phyloP scores from a whole-genome alignment of 2,888 invertebrate species.

The Lepidochrysops patricia region DNA sequence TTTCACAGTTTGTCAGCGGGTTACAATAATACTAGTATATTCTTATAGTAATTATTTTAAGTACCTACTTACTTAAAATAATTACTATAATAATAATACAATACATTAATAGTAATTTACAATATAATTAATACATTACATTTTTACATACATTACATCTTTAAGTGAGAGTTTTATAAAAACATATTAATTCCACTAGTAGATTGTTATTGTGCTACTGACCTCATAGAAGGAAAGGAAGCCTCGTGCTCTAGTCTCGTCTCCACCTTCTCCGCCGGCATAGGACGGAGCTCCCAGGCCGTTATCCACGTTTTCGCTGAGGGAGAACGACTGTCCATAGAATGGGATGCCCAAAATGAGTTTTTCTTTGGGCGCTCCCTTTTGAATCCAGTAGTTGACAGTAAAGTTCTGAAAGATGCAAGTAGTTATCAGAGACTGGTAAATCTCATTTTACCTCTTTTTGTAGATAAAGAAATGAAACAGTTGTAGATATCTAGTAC shows the following conservation, averaged over 20 bases:
- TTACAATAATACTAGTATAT: no score
- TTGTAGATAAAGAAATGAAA: no score
- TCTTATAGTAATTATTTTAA: no score
- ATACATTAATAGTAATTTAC: no score
- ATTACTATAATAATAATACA: no score
- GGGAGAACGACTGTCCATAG: conserved; percentile 91
- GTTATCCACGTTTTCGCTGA: conserved; percentile 77
- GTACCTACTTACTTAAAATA: no score
- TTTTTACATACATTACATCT: no score
- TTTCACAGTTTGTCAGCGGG: no score
- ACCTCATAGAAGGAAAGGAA: conserved; percentile 93
- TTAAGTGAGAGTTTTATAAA: no score
- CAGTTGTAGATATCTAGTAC: no score
- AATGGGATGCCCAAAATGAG: conserved; percentile 90
- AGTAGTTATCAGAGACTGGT: background rate
- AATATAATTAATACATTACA: no score
- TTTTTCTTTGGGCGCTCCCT: conserved; percentile 86
- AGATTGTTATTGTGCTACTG: conserved; percentile 16
- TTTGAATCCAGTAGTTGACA: conserved; percentile 88
- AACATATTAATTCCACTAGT: background rate
- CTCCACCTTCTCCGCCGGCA: conserved; percentile 92
- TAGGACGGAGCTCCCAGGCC: conserved; percentile 86
- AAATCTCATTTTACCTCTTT: no score
- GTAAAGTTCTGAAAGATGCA: conserved; percentile 81
- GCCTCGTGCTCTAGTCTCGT: conserved; percentile 89